A percentile compares a stretch with the other conserved stretches of the same genome.
Conservation (phyloP, 2,113 vertebrate genomes). For the Actinemys pallida region DNA sequence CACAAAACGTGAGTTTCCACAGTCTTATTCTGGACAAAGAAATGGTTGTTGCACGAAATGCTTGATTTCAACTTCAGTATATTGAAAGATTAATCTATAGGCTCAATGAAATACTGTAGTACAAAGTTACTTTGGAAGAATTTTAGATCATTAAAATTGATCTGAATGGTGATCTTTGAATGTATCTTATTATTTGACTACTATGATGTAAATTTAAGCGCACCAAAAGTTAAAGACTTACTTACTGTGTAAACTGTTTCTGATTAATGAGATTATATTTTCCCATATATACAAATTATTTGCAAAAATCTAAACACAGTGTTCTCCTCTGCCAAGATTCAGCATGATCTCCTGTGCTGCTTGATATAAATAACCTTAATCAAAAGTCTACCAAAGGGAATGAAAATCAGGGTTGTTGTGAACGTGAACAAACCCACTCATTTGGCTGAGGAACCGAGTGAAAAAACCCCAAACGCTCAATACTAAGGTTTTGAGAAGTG, state of each 20-base stretch:
- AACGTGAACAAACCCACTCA: not conserved
- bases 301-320: not conserved
- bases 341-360: not conserved
- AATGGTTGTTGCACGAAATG: not conserved
- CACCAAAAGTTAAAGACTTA: not conserved
- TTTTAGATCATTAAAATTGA: not conserved
- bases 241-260: not conserved
- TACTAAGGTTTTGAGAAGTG: not conserved
- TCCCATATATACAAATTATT: not conserved
- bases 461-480: not conserved
- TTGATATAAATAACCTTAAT: not conserved
- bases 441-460: not conserved
- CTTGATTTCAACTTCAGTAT: not conserved
- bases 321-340: not conserved
- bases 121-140: not conserved
- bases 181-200: not conserved
- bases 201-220: not conserved
- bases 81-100: not conserved
- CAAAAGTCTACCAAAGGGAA: not conserved
- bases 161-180: not conserved
- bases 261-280: not conserved
- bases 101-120: not conserved
- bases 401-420: not conserved
- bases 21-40: not conserved
- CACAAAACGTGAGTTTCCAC: not conserved